phyloP scores from a whole-genome alignment of 2,888 invertebrate species.

The Ganaspis brasiliensis region DNA sequence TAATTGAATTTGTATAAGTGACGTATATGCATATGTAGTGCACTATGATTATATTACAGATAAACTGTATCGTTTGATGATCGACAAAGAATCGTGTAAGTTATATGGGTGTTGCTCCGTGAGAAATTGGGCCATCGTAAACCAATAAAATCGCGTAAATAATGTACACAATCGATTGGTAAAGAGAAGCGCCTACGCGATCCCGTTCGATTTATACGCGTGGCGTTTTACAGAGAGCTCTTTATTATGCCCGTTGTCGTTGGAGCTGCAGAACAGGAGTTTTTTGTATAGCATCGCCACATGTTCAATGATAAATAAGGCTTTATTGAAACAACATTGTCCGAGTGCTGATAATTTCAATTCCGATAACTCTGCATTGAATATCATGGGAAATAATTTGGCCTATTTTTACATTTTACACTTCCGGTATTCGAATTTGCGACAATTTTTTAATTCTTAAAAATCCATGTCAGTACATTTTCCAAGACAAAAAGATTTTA shows the following conservation, averaged over 20 bases:
- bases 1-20: conserved; percentile 12
- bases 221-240: conserved; percentile 67
- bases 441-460: not conserved
- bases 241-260: conserved; percentile 63
- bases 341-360: conserved; percentile 60
- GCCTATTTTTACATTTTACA: not conserved
- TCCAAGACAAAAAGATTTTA: not conserved
- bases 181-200: conserved; percentile 59
- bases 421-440: not conserved
- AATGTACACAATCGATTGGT: conserved; percentile 57
- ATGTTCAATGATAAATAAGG: conserved; percentile 70
- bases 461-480: not conserved
- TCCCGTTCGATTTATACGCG: conserved; percentile 61
- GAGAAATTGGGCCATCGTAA: conserved; percentile 62
- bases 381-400: conserved; percentile 9
- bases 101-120: conserved; percentile 48
- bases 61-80: conserved; percentile 3
- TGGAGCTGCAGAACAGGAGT: conserved; percentile 75
- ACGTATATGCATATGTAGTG: not conserved
- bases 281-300: conserved; percentile 73
- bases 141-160: conserved; percentile 58
- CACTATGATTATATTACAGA: not conserved
- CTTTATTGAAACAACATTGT: conserved; percentile 63
- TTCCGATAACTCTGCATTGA: conserved; percentile 26
- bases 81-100: conserved; percentile 27